Evolutionary conservation across 2,888 invertebrate species (phyloP), one percentile per base, ranked within the genome.

Genomic region (Drosophila falleni): DNA sequence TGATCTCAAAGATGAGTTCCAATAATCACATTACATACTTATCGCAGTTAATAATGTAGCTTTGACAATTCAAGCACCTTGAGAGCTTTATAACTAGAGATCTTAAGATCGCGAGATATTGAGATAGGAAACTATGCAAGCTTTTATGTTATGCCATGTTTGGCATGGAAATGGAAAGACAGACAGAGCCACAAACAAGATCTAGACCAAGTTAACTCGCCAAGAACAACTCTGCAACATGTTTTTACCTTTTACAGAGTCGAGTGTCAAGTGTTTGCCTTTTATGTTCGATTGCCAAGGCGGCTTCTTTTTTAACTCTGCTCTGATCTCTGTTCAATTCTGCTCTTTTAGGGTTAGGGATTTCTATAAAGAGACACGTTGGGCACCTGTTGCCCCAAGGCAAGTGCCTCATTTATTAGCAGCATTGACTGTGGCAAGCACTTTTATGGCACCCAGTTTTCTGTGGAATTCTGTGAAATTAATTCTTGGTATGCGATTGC

Each of bases 361-460:
- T 13, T 16, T 33, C 31, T 33, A 13, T 33, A 31, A 0, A 49
- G 49, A 26, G 60, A 62, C 61, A 49, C 50, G 68, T 33, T 66
- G 35, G 23, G 54, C 75, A 85, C 82, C 82, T 86, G 88, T 80
- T 79, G 74, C 44, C 55, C 60, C 37, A 63, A 63, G 82, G 80
- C 88, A 78, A 78, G 76, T 82, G 68, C 60, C 67, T 74, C 74
- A 65, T 86, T 88, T 85, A 88, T 80, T 80, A 76, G 71, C 80
- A 68, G 88, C 80, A 86, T 83, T 86, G 84, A 71, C 75, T 26
- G 26, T 70, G 72, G 68, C 69, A 54, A 23, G 13, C 3, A 16
- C 23, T 39, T 51, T 67, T 74, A 68, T 68, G 61, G 62, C 10
- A 50, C 11, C 35, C 59, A 60, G 44, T 47, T 39, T 53, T 53